Evolutionary conservation across 2,113 vertebrate genomes (phyloP).

Genomic region (Pterophyllum scalare): DNA sequence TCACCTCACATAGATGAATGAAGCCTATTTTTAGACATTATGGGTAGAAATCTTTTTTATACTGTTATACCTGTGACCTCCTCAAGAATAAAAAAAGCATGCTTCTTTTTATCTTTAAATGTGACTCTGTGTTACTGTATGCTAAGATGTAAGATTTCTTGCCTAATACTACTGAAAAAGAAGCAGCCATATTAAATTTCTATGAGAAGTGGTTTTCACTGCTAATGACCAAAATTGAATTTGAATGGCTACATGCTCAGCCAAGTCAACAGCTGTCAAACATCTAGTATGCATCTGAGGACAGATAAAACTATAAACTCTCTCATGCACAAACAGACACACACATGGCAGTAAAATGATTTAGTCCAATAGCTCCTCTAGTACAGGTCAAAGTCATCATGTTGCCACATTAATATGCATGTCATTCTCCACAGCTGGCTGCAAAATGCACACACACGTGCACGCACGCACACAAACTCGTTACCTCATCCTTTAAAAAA

Average conservation of each 20-base stretch:
- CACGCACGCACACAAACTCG: neutral
- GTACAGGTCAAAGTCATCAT: constrained; percentile 73
- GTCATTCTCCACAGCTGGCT: constrained; percentile 72
- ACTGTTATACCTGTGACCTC: neutral
- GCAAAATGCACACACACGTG: constrained; percentile 41
- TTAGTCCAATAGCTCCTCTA: constrained; percentile 53
- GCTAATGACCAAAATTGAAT: constrained; percentile 64
- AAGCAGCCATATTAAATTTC: constrained; percentile 31
- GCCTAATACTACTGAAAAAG: neutral
- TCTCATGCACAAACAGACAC: constrained; percentile 60
- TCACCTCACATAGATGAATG: too few relatives aligned
- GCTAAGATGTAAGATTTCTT: neutral
- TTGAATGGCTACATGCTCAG: constrained; percentile 47
- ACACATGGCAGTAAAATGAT: constrained; percentile 52
- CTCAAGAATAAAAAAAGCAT: too few relatives aligned
- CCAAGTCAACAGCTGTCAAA: constrained; percentile 77
- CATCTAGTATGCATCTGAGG: constrained; percentile 62
- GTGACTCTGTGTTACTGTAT: neutral
- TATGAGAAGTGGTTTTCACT: constrained; percentile 49
- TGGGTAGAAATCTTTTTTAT: neutral
- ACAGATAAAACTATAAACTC: constrained; percentile 68
- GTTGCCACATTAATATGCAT: constrained; percentile 66
- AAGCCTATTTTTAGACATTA: neutral
- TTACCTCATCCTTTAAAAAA: constrained; percentile 31
- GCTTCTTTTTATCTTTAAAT: neutral